Percentiles rank a stretch among this genome's conserved stretches.
phyloP scores from a whole-genome alignment of 2,113 vertebrate species.

The Suricata suricatta region DNA sequence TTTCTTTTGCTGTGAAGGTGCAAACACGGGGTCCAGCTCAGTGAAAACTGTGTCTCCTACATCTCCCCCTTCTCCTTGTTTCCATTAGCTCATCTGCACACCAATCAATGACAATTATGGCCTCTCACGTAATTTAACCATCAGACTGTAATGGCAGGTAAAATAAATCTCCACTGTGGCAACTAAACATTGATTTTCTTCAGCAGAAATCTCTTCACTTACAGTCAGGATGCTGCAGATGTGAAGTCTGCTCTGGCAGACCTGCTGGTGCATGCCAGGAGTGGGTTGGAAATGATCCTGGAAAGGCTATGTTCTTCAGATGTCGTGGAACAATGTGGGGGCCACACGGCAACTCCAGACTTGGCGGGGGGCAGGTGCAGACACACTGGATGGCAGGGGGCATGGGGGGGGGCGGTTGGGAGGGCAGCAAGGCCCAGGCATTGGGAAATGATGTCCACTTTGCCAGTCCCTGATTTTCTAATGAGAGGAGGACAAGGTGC shows the following conservation, averaged over 20 bases:
- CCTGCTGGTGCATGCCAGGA: background rate
- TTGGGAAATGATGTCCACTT: background rate
- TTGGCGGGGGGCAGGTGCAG: background rate
- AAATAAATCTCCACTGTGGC: background rate
- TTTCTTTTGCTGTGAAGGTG: background rate
- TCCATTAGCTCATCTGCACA: background rate
- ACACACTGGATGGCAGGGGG: background rate
- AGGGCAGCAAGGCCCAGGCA: background rate
- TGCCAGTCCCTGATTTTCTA: background rate
- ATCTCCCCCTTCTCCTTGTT: background rate
- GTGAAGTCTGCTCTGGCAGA: background rate
- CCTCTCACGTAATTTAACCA: background rate
- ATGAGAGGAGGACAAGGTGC: background rate
- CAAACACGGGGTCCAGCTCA: background rate
- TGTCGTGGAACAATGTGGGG: no score
- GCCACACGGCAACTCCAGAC: background rate
- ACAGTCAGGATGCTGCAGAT: background rate
- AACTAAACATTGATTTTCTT: constrained; percentile 2
- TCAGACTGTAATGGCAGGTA: background rate
- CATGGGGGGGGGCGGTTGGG: no score
- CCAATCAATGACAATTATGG: background rate
- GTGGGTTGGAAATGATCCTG: background rate
- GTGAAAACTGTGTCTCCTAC: background rate
- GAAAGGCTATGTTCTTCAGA: background rate
- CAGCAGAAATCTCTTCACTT: background rate